A percentile compares a stretch with the other conserved stretches of the same genome.
These are phyloP conservation scores for Cryptocephalus moraei DNA, from an alignment of 2,888 invertebrate genomes.

Conservation along the genomic window DNA sequence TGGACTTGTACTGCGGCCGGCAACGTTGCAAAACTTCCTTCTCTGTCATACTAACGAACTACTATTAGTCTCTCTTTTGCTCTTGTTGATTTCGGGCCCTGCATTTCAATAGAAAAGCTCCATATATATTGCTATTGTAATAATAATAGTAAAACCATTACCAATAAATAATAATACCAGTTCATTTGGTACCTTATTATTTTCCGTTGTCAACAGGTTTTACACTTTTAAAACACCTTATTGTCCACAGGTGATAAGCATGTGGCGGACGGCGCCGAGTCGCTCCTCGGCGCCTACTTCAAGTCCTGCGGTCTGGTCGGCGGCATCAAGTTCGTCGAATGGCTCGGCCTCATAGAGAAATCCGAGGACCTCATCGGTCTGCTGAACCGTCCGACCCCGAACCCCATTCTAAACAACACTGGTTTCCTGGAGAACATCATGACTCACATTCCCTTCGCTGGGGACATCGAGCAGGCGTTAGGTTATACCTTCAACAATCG, in stretches of 20 bases:
- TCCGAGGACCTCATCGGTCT: conserved; percentile 26
- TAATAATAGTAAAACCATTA: too few relatives aligned
- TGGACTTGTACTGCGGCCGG: too few relatives aligned
- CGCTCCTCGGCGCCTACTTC: conserved; percentile 71
- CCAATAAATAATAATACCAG: too few relatives aligned
- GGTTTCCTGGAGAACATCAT: conserved; percentile 39
- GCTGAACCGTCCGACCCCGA: conserved; percentile 25
- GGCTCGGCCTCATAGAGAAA: conserved; percentile 41
- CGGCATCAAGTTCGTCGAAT: conserved; percentile 29
- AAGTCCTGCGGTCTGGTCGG: conserved; percentile 38
- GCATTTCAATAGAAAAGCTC: too few relatives aligned
- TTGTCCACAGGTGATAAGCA: conserved; percentile 44
- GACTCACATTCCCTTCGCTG: conserved; percentile 27
- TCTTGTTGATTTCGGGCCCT: too few relatives aligned
- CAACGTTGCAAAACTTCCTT: too few relatives aligned
- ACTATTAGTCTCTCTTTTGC: too few relatives aligned
- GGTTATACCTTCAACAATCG: conserved; percentile 73
- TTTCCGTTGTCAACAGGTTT: too few relatives aligned
- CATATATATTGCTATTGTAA: too few relatives aligned
- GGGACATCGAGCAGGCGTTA: conserved; percentile 49
- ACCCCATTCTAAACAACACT: conserved; percentile 33
- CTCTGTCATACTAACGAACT: too few relatives aligned
- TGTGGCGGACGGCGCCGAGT: conserved; percentile 77
- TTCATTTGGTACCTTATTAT: too few relatives aligned
- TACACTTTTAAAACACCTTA: too few relatives aligned